phyloP scores from a whole-genome alignment of 37 sponge, comb jelly and placozoan species.

The Theonella swinhoei region DNA sequence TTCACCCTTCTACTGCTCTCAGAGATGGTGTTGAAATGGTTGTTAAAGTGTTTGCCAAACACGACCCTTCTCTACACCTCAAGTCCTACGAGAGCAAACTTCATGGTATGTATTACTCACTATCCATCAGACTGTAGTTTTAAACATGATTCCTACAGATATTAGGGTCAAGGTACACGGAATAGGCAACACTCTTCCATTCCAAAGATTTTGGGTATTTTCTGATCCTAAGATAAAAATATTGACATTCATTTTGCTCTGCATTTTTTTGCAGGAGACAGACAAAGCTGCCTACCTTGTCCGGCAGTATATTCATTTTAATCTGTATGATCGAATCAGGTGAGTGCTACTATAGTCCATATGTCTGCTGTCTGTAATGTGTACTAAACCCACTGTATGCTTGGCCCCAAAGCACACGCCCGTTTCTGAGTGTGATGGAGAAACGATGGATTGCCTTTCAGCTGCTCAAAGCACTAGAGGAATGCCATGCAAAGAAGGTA shows the following conservation, averaged over 20 bases:
- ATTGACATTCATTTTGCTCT: neutral
- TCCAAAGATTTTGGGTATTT: conserved; percentile 65
- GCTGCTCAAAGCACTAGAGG: conserved; percentile 84
- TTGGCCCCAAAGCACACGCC: conserved; percentile 90
- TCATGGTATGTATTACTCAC: conserved; percentile 24
- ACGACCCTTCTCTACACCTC: conserved; percentile 73
- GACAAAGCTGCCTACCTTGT: conserved; percentile 92
- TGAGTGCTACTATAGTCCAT: conserved; percentile 2
- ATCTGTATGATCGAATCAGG: conserved; percentile 93
- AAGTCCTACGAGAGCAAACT: conserved; percentile 67
- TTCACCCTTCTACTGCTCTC: no score
- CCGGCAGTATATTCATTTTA: conserved; percentile 87
- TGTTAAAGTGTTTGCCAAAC: conserved; percentile 90
- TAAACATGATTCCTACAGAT: conserved; percentile 25
- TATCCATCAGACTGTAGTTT: neutral
- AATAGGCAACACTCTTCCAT: conserved; percentile 61
- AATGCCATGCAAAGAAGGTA: conserved; percentile 77
- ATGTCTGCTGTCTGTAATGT: no score
- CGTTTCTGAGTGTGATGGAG: conserved; percentile 84
- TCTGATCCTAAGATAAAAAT: no score
- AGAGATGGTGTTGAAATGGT: conserved; percentile 80
- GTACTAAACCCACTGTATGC: no score
- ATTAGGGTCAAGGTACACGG: conserved; percentile 39
- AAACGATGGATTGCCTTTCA: conserved; percentile 98
- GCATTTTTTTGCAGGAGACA: conserved; percentile 77